A percentile compares a stretch with the other conserved stretches of the same genome.
Evolutionary conservation across 2,797 vertebrate species (phyloP).

Genomic region (Sarcoramphus papa): DNA sequence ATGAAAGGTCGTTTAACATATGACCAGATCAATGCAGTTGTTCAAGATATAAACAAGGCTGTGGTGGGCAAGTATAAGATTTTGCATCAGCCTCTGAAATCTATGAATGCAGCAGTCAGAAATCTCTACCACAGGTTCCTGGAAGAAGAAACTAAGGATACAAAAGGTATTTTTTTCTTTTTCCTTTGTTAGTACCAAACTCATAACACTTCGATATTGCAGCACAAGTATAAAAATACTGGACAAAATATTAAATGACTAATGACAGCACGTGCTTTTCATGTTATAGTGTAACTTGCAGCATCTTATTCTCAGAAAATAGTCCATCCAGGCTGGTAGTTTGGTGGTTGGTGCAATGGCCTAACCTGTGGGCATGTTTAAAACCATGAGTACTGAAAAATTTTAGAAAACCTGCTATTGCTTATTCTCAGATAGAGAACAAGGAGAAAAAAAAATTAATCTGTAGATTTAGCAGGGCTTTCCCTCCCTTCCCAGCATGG

Average conservation of each 20-base stretch:
- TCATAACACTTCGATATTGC: fast-evolving
- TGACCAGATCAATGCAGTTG: slow-evolving; percentile 81
- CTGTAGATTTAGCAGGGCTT: not conserved
- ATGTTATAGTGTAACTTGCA: no score
- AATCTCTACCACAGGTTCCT: slow-evolving; percentile 82
- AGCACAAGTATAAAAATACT: not conserved
- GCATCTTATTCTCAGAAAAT: not conserved
- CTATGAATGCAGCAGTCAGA: slow-evolving; percentile 67
- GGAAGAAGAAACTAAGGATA: slow-evolving; percentile 85
- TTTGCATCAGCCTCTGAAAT: slow-evolving; percentile 74
- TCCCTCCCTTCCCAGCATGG: not conserved
- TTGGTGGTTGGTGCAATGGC: not conserved
- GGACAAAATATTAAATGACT: not conserved
- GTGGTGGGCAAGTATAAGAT: slow-evolving; percentile 86
- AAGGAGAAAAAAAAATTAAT: no score
- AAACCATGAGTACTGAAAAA: not conserved
- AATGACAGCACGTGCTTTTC: not conserved
- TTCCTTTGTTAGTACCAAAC: not conserved
- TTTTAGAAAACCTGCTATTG: not conserved
- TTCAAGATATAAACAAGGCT: slow-evolving; percentile 82
- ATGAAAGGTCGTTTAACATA: slow-evolving; percentile 87
- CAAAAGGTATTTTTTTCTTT: slow-evolving; percentile 77
- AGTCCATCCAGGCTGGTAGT: not conserved
- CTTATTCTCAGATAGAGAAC: not conserved
- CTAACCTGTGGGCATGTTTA: not conserved